Evolutionary conservation across 2,888 invertebrate species (phyloP).

Genomic region (Oscheius sp.): DNA sequence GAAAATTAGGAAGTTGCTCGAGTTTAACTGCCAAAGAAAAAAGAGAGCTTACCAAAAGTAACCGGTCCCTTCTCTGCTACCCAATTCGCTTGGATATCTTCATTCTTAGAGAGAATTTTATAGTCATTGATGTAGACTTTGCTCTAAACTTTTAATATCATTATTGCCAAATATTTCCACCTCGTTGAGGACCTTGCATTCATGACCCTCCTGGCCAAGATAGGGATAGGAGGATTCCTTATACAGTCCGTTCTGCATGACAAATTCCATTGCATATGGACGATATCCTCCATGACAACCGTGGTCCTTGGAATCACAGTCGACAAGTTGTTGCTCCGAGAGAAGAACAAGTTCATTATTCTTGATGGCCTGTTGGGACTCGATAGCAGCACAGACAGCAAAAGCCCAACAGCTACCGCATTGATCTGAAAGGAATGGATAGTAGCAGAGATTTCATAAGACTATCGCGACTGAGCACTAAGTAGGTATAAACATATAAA

Average conservation of each 20-base stretch:
- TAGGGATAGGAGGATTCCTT: constrained; percentile 47
- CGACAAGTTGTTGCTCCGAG: constrained; percentile 62
- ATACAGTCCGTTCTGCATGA: constrained; percentile 46
- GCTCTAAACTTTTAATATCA: constrained; percentile 33
- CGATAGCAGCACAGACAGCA: constrained; percentile 55
- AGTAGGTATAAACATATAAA: too few species aligned
- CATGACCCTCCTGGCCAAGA: constrained; percentile 36
- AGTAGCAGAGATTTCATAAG: too few species aligned
- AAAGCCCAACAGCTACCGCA: constrained; percentile 66
- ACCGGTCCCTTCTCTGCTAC: constrained; percentile 59
- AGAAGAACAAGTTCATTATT: constrained; percentile 43
- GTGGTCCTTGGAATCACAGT: constrained; percentile 55
- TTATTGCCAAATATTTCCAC: not conserved
- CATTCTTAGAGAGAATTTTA: constrained; percentile 40
- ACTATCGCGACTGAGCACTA: too few species aligned
- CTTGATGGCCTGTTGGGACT: constrained; percentile 51
- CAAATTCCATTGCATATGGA: constrained; percentile 56
- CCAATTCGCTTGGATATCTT: constrained; percentile 60
- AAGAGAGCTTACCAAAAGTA: constrained; percentile 46
- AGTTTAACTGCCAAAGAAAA: too few species aligned
- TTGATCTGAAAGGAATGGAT: too few species aligned
- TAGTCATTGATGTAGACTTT: constrained; percentile 48
- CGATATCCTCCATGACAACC: constrained; percentile 59
- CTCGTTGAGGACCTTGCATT: constrained; percentile 24
- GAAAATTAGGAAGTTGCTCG: too few species aligned